These are phyloP conservation scores for Dromaius novaehollandiae DNA, from an alignment of 2,113 vertebrate species.

Conservation along the genomic window DNA sequence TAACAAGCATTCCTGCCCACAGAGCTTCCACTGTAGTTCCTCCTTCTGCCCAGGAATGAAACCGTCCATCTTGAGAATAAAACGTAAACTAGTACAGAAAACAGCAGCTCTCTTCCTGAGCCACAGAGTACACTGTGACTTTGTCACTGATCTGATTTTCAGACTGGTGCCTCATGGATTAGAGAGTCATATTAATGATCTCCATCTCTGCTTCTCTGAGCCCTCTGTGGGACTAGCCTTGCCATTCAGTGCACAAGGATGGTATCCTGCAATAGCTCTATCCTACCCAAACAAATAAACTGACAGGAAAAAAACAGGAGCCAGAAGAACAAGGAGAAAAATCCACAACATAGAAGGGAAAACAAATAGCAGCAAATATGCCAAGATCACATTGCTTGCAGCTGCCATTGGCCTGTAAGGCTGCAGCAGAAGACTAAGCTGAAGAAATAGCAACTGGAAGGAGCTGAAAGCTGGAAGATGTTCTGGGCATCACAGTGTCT, in stretches of 20 bases:
- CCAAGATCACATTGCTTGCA: background rate
- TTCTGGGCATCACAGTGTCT: background rate
- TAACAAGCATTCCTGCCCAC: background rate
- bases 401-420: background rate
- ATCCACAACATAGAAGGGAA: background rate
- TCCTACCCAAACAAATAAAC: background rate
- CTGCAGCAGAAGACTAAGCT: background rate
- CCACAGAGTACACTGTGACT: background rate
- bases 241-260: background rate
- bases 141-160: background rate
- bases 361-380: background rate
- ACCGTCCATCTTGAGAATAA: background rate
- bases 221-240: background rate
- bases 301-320: background rate
- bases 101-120: background rate
- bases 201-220: background rate
- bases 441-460: background rate
- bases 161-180: background rate
- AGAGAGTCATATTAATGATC: background rate
- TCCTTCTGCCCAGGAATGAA: background rate
- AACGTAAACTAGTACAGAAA: background rate
- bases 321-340: background rate
- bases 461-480: background rate
- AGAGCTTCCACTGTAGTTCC: background rate
- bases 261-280: background rate